phyloP scores from a whole-genome alignment of 2,113 vertebrate species.

The Strix aluco region DNA sequence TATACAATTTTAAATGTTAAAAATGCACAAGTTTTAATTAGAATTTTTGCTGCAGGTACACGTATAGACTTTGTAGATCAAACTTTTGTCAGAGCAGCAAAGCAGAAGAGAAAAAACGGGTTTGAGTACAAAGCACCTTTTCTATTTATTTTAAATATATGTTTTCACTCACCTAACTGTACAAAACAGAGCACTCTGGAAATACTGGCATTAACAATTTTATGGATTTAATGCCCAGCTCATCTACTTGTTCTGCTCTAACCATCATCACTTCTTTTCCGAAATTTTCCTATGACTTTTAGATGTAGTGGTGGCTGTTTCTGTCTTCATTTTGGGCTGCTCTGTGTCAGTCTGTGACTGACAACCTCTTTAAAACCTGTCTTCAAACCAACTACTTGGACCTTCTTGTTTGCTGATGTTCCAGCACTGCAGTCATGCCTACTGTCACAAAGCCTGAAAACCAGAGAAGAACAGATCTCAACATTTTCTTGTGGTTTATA shows the following conservation, averaged over 20 bases:
- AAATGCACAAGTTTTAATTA: background rate
- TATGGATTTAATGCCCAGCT: background rate
- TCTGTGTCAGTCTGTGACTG: background rate
- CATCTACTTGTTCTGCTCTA: background rate
- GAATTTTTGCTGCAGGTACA: background rate
- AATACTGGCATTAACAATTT: background rate
- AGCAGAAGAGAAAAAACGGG: background rate
- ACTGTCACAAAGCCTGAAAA: background rate
- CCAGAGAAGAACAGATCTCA: background rate
- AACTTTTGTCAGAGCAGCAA: background rate
- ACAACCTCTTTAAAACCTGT: background rate
- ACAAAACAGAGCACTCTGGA: background rate
- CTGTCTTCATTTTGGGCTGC: background rate
- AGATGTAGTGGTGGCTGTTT: background rate
- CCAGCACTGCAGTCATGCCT: too few species aligned
- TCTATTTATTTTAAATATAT: background rate
- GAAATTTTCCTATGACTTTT: background rate
- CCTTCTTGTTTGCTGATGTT: background rate
- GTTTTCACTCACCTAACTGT: background rate
- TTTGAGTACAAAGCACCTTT: background rate
- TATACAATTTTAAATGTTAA: background rate
- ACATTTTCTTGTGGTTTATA: background rate
- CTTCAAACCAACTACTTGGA: background rate
- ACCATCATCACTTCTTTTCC: background rate
- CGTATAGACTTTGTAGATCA: background rate